phyloP scores from a whole-genome alignment of 2,797 vertebrate genomes.

The Mergus octosetaceus region DNA sequence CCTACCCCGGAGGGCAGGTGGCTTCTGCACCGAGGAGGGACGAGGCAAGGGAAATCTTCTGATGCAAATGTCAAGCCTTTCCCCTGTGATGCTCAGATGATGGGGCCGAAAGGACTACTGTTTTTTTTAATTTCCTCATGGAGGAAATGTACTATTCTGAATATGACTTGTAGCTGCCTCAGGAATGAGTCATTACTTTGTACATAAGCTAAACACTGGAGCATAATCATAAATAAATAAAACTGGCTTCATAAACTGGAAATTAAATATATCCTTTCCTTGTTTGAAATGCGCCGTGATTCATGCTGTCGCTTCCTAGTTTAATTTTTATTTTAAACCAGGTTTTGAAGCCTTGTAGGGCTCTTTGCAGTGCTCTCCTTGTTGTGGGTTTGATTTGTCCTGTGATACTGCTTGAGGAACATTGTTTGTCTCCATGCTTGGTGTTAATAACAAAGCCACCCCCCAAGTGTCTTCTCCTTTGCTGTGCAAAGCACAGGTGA shows the following conservation, averaged over 20 bases:
- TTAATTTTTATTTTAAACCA: neutral
- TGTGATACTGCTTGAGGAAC: neutral
- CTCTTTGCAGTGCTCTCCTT: neutral
- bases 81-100: neutral
- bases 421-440: neutral
- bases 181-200: constrained; percentile 57
- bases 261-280: constrained; percentile 50
- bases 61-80: neutral
- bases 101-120: neutral
- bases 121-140: constrained; percentile 32
- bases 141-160: constrained; percentile 47
- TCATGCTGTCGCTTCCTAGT: constrained; percentile 34
- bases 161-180: constrained; percentile 43
- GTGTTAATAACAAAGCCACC: neutral
- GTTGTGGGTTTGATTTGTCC: neutral
- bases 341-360: neutral
- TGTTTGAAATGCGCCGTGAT: neutral
- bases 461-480: neutral
- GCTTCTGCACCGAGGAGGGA: neutral
- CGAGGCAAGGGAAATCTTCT: neutral
- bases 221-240: constrained; percentile 67
- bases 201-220: constrained; percentile 54
- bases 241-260: constrained; percentile 51
- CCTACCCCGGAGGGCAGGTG: neutral
- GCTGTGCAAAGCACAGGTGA: neutral